A percentile compares a stretch with the other conserved stretches of the same genome.
These are phyloP conservation scores for Trachelus iudaicus DNA, from an alignment of 2,888 invertebrate species.

Conservation along the genomic window DNA sequence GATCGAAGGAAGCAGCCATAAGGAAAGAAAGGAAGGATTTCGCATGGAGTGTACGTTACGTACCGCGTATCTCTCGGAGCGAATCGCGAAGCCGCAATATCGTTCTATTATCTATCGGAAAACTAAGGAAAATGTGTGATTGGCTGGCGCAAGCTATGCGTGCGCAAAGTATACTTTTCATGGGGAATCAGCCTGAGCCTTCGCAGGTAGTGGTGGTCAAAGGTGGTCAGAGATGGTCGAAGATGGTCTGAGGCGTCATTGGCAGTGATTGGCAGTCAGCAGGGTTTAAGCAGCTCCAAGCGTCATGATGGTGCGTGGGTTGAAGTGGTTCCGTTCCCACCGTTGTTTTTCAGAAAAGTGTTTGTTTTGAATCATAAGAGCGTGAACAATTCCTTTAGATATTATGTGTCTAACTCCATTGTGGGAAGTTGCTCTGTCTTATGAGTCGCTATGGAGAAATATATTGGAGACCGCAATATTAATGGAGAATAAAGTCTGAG, in stretches of 20 bases:
- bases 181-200: neutral
- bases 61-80: too few relatives aligned
- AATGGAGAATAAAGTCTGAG: neutral
- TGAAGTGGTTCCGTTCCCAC: slow-evolving; percentile 15
- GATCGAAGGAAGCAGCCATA: too few relatives aligned
- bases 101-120: too few relatives aligned
- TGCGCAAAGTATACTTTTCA: too few relatives aligned
- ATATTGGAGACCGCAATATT: neutral
- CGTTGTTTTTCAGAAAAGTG: slow-evolving; percentile 34
- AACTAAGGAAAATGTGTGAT: too few relatives aligned
- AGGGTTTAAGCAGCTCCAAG: slow-evolving; percentile 18
- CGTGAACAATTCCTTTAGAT: slow-evolving; percentile 30
- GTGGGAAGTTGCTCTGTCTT: slow-evolving; percentile 24
- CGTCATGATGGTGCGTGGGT: slow-evolving; percentile 47
- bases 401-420: slow-evolving; percentile 34
- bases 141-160: too few relatives aligned
- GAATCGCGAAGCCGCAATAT: too few relatives aligned
- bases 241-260: neutral
- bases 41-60: too few relatives aligned
- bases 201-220: neutral
- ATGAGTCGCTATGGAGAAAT: slow-evolving; percentile 28
- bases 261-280: neutral
- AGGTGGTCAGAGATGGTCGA: neutral
- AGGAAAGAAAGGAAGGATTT: too few relatives aligned
- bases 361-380: slow-evolving; percentile 50